Evolutionary conservation across 2,797 vertebrate genomes (phyloP).

Genomic region (Hoplostethus atlanticus): DNA sequence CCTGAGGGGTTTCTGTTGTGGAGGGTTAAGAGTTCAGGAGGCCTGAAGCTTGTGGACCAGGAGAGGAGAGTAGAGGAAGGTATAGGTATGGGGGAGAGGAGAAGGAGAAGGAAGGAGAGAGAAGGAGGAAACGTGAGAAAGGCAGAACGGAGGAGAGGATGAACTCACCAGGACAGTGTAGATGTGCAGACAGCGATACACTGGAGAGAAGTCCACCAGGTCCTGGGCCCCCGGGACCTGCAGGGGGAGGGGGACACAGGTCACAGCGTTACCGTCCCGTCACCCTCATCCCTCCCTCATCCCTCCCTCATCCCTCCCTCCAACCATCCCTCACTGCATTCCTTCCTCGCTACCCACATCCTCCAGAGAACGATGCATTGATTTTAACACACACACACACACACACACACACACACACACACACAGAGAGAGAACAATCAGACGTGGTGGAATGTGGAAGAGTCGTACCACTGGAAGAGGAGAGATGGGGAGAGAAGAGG

Average conservation of each 20-base stretch:
- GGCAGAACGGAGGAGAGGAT: not conserved
- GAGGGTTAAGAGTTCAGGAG: too few species aligned
- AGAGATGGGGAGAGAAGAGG: slow-evolving; percentile 13
- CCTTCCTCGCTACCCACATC: slow-evolving; percentile 42
- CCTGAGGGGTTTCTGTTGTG: too few species aligned
- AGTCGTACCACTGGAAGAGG: not conserved
- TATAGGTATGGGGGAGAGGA: accelerated
- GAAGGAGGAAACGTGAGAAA: not conserved
- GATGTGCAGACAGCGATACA: slow-evolving; percentile 96
- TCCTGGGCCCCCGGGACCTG: slow-evolving; percentile 95
- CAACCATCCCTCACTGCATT: slow-evolving; percentile 19
- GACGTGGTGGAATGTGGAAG: not conserved
- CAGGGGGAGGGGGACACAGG: slow-evolving; percentile 9
- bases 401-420: not conserved
- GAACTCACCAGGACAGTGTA: slow-evolving; percentile 95
- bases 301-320: not conserved
- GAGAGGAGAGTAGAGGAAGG: not conserved
- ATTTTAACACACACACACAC: slow-evolving; percentile 8
- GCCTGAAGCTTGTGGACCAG: too few species aligned
- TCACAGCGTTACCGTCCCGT: slow-evolving; percentile 1
- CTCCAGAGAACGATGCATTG: slow-evolving; percentile 31
- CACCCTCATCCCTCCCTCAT: too few species aligned
- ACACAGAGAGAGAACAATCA: not conserved
- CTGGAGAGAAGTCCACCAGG: slow-evolving; percentile 96
- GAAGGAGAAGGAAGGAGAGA: too few species aligned